Percentiles rank a stretch among this genome's conserved stretches.
phyloP scores from a whole-genome alignment of 2,888 invertebrate genomes.

The Prosopocoilus inquinatus region DNA sequence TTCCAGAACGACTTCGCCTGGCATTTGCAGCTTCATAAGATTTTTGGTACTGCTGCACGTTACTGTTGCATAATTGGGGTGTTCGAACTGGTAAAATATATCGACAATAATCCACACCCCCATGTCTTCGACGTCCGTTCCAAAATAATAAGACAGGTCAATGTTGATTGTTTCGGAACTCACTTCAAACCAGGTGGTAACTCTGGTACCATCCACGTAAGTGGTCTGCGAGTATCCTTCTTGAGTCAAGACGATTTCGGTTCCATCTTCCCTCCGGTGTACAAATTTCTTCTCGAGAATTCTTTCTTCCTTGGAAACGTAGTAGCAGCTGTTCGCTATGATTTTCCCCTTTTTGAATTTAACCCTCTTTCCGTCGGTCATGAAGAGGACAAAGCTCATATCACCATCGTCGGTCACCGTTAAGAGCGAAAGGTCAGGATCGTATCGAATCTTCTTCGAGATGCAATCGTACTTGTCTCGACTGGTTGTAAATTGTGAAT shows the following conservation, averaged over 20 bases:
- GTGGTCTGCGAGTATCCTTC: slow-evolving; percentile 14
- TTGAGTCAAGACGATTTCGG: slow-evolving; percentile 13
- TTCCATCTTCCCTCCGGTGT: slow-evolving; percentile 14
- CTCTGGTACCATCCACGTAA: slow-evolving; percentile 14
- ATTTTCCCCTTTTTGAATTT: slow-evolving; percentile 10
- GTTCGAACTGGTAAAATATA: slow-evolving; percentile 16
- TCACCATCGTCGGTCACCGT: no score
- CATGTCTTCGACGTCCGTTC: slow-evolving; percentile 6
- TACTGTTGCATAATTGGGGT: slow-evolving; percentile 16
- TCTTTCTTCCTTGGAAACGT: slow-evolving; percentile 10
- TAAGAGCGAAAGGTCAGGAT: no score
- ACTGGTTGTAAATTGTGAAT: no score
- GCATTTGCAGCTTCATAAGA: slow-evolving; percentile 2
- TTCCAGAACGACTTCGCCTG: neutral
- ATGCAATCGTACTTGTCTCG: neutral
- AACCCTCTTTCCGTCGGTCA: slow-evolving; percentile 11
- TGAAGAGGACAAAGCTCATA: slow-evolving; percentile 7
- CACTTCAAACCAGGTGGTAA: slow-evolving; percentile 17
- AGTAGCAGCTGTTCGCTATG: slow-evolving; percentile 3
- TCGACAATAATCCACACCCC: slow-evolving; percentile 10
- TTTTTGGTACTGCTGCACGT: neutral
- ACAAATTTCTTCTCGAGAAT: slow-evolving; percentile 8
- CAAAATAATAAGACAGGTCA: slow-evolving; percentile 9
- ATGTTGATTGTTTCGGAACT: slow-evolving; percentile 9
- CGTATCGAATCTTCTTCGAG: neutral